A percentile compares a stretch with the other conserved stretches of the same genome.
These are phyloP conservation scores for Noctilio leporinus DNA, from an alignment of 2,113 vertebrate species.

Conservation along the genomic window DNA sequence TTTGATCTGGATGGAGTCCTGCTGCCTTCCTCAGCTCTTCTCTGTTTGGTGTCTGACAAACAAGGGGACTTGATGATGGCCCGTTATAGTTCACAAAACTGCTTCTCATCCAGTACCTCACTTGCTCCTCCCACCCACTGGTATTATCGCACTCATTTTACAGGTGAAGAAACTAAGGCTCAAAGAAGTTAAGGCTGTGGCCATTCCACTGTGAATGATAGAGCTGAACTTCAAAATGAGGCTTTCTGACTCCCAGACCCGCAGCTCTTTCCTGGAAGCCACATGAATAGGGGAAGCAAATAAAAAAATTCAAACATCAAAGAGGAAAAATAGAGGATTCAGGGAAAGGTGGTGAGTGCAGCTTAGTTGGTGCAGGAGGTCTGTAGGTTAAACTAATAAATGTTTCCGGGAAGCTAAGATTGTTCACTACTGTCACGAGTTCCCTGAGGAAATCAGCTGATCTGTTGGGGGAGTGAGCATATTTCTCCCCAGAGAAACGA, in stretches of 20 bases:
- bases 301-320: background rate
- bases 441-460: background rate
- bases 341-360: no score
- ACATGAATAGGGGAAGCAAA: background rate
- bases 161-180: slow-evolving; percentile 7
- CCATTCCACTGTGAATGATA: background rate
- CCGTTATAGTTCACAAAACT: background rate
- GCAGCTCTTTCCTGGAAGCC: background rate
- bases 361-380: no score
- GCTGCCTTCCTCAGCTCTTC: background rate
- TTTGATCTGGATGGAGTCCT: background rate
- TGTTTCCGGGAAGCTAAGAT: background rate
- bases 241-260: background rate
- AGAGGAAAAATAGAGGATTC: background rate
- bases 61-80: background rate
- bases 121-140: background rate
- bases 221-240: background rate
- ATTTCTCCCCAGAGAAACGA: background rate
- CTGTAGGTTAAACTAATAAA: background rate
- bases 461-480: background rate
- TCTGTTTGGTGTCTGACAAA: background rate
- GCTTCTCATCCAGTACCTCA: slow-evolving; percentile 17
- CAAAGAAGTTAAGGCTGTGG: background rate
- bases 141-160: background rate
- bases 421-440: background rate